Conservation (phyloP, 2,888 invertebrate species). For the Brachyptera putata region DNA sequence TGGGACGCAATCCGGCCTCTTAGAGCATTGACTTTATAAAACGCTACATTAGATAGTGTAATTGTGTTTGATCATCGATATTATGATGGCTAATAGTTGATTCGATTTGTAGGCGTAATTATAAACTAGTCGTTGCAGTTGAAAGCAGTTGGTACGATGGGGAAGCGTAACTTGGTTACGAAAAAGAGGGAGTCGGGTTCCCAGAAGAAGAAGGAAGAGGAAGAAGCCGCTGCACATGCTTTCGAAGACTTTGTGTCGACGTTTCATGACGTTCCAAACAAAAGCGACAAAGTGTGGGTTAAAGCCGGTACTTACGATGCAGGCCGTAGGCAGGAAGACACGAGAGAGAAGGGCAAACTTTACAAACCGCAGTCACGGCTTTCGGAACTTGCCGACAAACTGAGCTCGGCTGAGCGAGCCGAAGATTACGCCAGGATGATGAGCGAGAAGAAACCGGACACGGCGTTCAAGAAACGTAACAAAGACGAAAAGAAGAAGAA, state of each 20-base stretch:
- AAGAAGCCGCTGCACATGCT: conserved; percentile 89
- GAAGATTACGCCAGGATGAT: conserved; percentile 64
- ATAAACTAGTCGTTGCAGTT: too few relatives aligned
- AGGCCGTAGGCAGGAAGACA: conserved; percentile 86
- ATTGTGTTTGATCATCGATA: too few relatives aligned
- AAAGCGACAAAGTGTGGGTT: conserved; percentile 88
- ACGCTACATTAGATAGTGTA: too few relatives aligned
- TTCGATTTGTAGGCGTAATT: too few relatives aligned
- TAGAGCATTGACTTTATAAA: too few relatives aligned
- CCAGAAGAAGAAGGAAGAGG: conserved; percentile 80
- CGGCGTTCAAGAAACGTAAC: conserved; percentile 44
- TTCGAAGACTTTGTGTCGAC: conserved; percentile 97
- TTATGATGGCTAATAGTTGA: too few relatives aligned
- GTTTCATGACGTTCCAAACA: conserved; percentile 82
- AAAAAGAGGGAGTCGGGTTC: conserved; percentile 60
- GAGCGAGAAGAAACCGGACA: conserved; percentile 61
- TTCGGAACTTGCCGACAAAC: conserved; percentile 55
- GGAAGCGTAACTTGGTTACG: conserved; percentile 26
- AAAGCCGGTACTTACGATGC: conserved; percentile 97
- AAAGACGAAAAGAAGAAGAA: conserved; percentile 65
- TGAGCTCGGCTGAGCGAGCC: conserved; percentile 59
- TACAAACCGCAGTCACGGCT: conserved; percentile 87
- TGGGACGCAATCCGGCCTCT: too few relatives aligned
- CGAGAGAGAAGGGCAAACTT: conserved; percentile 81
- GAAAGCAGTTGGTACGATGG: neutral